These are phyloP conservation scores for Linyphia triangularis DNA, from an alignment of 2,888 invertebrate species.

Conservation along the genomic window DNA sequence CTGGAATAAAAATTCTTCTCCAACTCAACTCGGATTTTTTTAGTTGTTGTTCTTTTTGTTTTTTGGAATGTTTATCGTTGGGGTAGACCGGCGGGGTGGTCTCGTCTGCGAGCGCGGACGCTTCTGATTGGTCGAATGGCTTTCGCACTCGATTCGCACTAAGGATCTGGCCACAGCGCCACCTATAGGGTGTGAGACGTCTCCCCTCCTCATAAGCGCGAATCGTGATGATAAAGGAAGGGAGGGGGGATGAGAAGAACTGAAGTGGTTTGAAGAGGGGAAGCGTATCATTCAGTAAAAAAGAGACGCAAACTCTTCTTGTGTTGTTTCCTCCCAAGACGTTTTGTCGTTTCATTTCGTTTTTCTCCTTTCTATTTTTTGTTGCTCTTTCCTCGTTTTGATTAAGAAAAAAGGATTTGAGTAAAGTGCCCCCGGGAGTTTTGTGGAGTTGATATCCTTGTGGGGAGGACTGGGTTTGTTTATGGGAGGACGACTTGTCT, in stretches of 20 bases:
- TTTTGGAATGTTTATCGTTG: background rate
- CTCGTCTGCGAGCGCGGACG: slow-evolving; percentile 59
- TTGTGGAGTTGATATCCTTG: slow-evolving; percentile 15
- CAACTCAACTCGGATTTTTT: background rate
- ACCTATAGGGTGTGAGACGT: slow-evolving; percentile 69
- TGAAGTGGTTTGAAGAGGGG: background rate
- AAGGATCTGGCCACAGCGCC: slow-evolving; percentile 63
- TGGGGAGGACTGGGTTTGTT: background rate
- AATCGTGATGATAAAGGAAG: slow-evolving; percentile 49
- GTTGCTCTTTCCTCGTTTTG: background rate
- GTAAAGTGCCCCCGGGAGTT: background rate
- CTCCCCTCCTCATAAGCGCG: slow-evolving; percentile 48
- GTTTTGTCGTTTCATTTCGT: slow-evolving; percentile 24
- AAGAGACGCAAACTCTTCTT: slow-evolving; percentile 49
- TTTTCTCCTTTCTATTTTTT: background rate
- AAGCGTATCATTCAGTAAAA: slow-evolving; percentile 54
- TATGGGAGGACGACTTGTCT: background rate
- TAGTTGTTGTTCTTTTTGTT: slow-evolving; percentile 25
- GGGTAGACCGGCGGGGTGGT: slow-evolving; percentile 62
- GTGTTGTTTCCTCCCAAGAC: slow-evolving; percentile 3
- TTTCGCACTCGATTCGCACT: slow-evolving; percentile 72
- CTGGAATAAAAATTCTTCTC: background rate
- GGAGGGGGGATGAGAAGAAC: background rate
- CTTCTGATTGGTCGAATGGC: slow-evolving; percentile 69
- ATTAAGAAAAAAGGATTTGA: slow-evolving; percentile 1